A percentile compares a stretch with the other conserved stretches of the same genome.
phyloP scores from a whole-genome alignment of 2,797 vertebrate species.

The Epinephelus malabaricus region DNA sequence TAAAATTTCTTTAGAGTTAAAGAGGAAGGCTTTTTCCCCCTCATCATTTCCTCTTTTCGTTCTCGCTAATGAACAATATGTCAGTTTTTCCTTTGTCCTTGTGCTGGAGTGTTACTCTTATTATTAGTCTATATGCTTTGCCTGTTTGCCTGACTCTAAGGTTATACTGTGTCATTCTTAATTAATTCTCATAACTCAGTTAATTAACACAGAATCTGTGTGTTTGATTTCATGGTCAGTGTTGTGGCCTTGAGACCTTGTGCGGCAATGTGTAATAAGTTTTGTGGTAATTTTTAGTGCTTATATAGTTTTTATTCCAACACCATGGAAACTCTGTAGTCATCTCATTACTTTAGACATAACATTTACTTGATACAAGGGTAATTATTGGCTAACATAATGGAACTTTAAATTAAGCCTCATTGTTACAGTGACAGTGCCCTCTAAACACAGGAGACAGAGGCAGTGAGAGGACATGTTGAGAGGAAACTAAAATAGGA shows the following conservation, averaged over 20 bases:
- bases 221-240: background rate
- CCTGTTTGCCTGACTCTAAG: background rate
- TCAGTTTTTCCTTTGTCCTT: background rate
- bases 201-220: background rate
- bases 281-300: background rate
- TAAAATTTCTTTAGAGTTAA: background rate
- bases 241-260: background rate
- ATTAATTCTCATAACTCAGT: background rate
- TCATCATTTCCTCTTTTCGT: background rate
- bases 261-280: background rate
- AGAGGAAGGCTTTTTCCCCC: background rate
- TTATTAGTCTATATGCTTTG: background rate
- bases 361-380: no score
- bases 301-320: background rate
- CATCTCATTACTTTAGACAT: no score
- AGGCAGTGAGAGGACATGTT: background rate
- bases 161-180: background rate
- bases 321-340: background rate
- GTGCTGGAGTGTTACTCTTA: background rate
- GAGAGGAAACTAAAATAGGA: background rate
- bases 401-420: background rate
- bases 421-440: background rate
- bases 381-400: no score
- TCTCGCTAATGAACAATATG: conserved; percentile 7
- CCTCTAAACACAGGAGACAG: background rate